Percentiles rank a stretch among this genome's conserved stretches.
phyloP scores from a whole-genome alignment of 2,113 vertebrate species.

The Alligator mississippiensis region DNA sequence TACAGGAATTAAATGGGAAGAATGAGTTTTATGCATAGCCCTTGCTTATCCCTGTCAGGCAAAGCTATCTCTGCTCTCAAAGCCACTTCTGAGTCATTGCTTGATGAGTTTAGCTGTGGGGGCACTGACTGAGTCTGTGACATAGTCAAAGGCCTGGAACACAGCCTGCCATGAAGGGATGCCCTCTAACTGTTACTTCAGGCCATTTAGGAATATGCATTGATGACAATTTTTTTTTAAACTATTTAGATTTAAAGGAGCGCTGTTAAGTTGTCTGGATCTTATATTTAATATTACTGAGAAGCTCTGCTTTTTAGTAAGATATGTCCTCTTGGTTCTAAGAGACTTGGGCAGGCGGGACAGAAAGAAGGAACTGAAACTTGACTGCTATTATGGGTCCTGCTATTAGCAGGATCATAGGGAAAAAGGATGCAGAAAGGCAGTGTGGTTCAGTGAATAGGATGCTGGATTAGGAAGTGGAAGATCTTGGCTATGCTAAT shows the following conservation, averaged over 20 bases:
- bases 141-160: not conserved
- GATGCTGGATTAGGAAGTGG: not conserved
- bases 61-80: constrained; percentile 11
- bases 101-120: constrained; percentile 4
- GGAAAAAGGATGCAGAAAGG: not conserved
- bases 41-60: not conserved
- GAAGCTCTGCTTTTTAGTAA: not conserved
- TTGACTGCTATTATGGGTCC: not conserved
- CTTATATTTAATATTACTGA: not conserved
- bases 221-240: not conserved
- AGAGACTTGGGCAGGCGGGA: not conserved
- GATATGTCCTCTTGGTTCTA: not conserved
- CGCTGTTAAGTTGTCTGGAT: not conserved
- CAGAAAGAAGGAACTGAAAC: not conserved
- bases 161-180: not conserved
- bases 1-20: not conserved
- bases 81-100: constrained; percentile 29
- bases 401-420: not conserved
- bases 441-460: not conserved
- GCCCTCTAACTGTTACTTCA: not conserved
- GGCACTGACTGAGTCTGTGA: not conserved
- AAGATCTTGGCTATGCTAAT: not conserved
- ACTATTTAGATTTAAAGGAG: not conserved
- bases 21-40: fast-evolving
- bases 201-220: fast-evolving